phyloP scores from a whole-genome alignment of 64 coral and sea anemone species.

The Pachyseris speciosa region DNA sequence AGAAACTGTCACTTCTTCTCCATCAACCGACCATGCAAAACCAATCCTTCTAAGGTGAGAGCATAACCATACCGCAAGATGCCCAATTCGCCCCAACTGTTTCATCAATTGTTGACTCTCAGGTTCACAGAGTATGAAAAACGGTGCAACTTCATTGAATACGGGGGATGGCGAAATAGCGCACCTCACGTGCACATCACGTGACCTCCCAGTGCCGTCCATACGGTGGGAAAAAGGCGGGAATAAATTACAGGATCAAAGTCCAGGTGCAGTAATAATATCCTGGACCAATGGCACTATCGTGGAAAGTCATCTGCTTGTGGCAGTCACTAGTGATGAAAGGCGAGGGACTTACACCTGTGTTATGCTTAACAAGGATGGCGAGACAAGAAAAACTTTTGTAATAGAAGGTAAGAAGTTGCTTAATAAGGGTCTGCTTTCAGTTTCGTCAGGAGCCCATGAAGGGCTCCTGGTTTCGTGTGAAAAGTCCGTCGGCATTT shows the following conservation, averaged over 20 bases:
- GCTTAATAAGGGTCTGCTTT: no score
- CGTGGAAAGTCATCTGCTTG: not conserved
- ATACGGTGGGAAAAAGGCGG: not conserved
- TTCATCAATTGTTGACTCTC: not conserved
- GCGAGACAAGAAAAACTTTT: not conserved
- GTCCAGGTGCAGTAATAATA: not conserved
- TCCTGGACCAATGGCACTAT: not conserved
- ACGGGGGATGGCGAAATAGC: not conserved
- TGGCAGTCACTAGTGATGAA: not conserved
- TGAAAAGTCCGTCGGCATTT: no score
- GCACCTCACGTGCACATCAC: not conserved
- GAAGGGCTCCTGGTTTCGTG: no score
- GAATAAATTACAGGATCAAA: not conserved
- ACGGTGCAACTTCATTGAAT: not conserved
- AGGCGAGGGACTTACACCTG: conserved; percentile 5
- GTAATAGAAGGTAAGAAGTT: not conserved
- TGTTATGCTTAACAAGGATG: not conserved
- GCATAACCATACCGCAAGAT: no score
- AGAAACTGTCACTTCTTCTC: no score
- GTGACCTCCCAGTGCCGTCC: not conserved
- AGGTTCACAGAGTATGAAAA: not conserved
- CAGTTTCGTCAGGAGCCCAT: no score
- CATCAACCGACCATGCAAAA: no score
- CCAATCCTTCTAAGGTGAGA: no score
- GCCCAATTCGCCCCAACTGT: no score